phyloP scores from a whole-genome alignment of 2,888 invertebrate genomes.

The Apotomis capreana region DNA sequence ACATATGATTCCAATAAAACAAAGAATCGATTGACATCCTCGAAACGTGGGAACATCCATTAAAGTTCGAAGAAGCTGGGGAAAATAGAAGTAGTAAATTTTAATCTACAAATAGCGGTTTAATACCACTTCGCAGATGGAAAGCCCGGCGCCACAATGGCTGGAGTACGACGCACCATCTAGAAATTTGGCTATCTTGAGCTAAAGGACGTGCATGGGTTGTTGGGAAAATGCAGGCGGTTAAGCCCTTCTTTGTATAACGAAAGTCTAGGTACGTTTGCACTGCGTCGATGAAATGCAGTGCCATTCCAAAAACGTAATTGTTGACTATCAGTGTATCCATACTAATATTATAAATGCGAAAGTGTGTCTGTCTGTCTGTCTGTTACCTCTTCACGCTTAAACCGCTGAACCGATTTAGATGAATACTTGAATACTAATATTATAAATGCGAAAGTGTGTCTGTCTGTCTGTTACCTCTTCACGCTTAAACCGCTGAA shows the following conservation, averaged over 20 bases:
- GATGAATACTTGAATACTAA: too few species aligned
- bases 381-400: too few species aligned
- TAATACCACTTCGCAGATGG: slow-evolving; percentile 30
- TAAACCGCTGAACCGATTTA: too few species aligned
- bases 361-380: too few species aligned
- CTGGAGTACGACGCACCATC: slow-evolving; percentile 43
- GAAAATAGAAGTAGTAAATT: slow-evolving; percentile 20
- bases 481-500: too few species aligned
- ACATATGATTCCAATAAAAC: too few species aligned
- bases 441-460: too few species aligned
- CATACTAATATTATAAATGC: too few species aligned
- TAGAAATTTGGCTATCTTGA: neutral
- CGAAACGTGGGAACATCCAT: slow-evolving; percentile 16
- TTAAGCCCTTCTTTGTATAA: neutral
- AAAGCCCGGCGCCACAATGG: slow-evolving; percentile 46
- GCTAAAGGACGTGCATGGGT: neutral
- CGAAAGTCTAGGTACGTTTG: slow-evolving; percentile 1
- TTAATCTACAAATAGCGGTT: slow-evolving; percentile 35
- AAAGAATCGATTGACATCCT: too few species aligned
- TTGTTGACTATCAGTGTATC: slow-evolving; percentile 2
- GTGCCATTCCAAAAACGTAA: slow-evolving; percentile 34
- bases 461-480: too few species aligned
- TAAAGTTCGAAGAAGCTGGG: neutral
- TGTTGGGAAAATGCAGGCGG: neutral
- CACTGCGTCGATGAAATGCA: slow-evolving; percentile 35